Conservation (phyloP, 2,113 vertebrate species). For the Riparia riparia region DNA sequence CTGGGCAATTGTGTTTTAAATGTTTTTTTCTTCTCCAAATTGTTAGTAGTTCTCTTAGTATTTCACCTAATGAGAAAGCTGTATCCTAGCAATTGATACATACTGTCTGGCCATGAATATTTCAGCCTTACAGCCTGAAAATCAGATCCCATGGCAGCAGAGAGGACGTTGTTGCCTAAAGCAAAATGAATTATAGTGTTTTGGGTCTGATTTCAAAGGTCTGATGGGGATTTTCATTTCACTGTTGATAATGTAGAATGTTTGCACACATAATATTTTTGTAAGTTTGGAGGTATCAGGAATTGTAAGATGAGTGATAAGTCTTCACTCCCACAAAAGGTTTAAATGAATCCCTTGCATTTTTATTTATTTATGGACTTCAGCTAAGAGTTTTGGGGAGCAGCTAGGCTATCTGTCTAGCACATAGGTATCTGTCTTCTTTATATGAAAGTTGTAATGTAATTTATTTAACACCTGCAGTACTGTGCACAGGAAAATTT, state of each 20-base stretch:
- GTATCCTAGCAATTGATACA: neutral
- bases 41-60: neutral
- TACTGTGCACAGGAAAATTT: neutral
- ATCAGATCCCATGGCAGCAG: neutral
- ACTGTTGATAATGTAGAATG: neutral
- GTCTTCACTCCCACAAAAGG: neutral
- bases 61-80: neutral
- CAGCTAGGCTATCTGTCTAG: neutral
- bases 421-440: neutral
- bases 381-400: neutral
- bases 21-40: neutral
- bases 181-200: neutral
- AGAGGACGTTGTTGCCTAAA: neutral
- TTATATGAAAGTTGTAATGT: neutral
- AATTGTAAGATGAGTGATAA: neutral
- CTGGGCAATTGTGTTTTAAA: neutral
- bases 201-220: neutral
- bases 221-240: neutral
- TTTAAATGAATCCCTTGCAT: neutral
- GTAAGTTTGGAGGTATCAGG: neutral
- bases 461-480: neutral
- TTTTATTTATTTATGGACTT: neutral
- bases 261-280: neutral
- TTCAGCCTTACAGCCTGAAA: slow-evolving; percentile 9
- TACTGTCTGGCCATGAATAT: neutral